These are phyloP conservation scores for Argyresthia albistria DNA, from an alignment of 2,888 invertebrate species.

Conservation along the genomic window DNA sequence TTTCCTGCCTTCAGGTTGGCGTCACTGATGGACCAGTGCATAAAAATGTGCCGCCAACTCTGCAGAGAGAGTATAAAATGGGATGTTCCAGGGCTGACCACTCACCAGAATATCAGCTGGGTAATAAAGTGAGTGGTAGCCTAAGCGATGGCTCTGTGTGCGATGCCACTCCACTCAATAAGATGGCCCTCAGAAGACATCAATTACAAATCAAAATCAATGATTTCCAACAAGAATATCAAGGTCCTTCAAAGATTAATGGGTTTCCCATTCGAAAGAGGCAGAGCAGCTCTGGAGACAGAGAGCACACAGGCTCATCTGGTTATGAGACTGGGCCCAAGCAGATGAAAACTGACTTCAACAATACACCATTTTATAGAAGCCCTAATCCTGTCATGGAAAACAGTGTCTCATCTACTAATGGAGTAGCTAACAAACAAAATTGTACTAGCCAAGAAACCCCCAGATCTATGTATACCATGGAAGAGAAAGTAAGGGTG, in stretches of 20 bases:
- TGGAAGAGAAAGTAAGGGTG: constrained; percentile 50
- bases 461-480: constrained; percentile 44
- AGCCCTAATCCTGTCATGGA: constrained; percentile 49
- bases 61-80: constrained; percentile 48
- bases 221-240: constrained; percentile 24
- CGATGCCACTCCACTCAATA: constrained; percentile 36
- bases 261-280: constrained; percentile 31
- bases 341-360: constrained; percentile 20
- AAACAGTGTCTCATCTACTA: constrained; percentile 57
- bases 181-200: constrained; percentile 28
- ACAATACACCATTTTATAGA: no score
- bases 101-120: constrained; percentile 30
- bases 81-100: constrained; percentile 40
- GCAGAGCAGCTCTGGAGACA: constrained; percentile 39
- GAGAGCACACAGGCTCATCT: constrained; percentile 42
- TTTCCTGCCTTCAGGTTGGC: constrained; percentile 73
- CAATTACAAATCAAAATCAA: constrained; percentile 21
- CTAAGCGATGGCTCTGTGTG: constrained; percentile 56
- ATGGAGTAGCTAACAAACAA: constrained; percentile 42
- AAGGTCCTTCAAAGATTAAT: constrained; percentile 17
- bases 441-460: constrained; percentile 38
- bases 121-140: constrained; percentile 38
- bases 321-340: constrained; percentile 50
- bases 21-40: constrained; percentile 68
- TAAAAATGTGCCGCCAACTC: constrained; percentile 61